A percentile compares a stretch with the other conserved stretches of the same genome.
Evolutionary conservation across 2,113 vertebrate genomes (phyloP).

Genomic region (Arenaria interpres): DNA sequence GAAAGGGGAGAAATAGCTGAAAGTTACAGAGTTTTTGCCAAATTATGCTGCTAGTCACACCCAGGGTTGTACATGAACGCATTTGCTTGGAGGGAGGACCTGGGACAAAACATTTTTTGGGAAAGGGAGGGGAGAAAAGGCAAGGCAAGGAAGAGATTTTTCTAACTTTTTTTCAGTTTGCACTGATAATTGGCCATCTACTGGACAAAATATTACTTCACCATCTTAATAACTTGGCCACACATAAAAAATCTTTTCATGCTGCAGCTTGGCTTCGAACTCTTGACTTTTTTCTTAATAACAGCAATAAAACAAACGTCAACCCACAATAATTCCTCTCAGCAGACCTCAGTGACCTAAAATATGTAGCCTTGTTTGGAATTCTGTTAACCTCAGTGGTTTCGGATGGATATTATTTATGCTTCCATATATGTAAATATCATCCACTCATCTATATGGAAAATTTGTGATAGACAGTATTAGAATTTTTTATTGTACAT

Average conservation of each 20-base stretch:
- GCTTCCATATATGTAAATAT: not conserved
- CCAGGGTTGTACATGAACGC: not conserved
- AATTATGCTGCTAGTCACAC: not conserved
- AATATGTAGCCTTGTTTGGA: not conserved
- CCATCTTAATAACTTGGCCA: not conserved
- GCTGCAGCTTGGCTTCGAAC: conserved; percentile 4
- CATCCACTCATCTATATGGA: not conserved
- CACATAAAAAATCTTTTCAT: not conserved
- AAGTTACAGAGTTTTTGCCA: conserved; percentile 1
- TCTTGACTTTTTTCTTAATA: not conserved
- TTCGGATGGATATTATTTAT: not conserved
- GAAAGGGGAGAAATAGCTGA: conserved; percentile 11
- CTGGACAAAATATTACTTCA: conserved; percentile 25
- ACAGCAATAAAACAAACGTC: conserved; percentile 9
- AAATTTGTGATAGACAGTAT: not conserved
- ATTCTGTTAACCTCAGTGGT: conserved; percentile 11
- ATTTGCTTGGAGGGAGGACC: not conserved
- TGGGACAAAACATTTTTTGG: not conserved
- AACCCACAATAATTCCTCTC: conserved; percentile 2
- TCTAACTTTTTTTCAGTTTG: not conserved
- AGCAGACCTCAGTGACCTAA: not conserved
- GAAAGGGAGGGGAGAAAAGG: not conserved
- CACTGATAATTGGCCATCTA: conserved; percentile 9
- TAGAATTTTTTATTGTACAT: not conserved
- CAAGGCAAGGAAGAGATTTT: not conserved